Conservation (phyloP, 2,113 vertebrate species). For the Trogon melanurus region DNA sequence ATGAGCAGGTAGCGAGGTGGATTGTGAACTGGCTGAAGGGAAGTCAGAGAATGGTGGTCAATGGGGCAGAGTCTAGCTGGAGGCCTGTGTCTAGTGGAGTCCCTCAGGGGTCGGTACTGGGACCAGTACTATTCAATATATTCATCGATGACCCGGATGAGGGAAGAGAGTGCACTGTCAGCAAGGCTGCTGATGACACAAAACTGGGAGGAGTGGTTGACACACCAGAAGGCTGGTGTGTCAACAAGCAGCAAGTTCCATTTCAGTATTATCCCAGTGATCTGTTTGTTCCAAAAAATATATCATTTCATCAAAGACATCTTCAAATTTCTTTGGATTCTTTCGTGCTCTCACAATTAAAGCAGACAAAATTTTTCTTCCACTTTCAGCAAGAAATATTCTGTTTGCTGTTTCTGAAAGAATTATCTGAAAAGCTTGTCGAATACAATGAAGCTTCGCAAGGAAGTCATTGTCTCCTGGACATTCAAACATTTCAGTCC, state of each 20-base stretch:
- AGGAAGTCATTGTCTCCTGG: slow-evolving; percentile 92
- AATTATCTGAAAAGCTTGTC: slow-evolving; percentile 93
- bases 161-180: no score
- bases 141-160: no score
- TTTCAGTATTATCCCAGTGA: slow-evolving; percentile 91
- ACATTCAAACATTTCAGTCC: slow-evolving; percentile 95
- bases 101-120: no score
- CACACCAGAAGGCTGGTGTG: no score
- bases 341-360: slow-evolving; percentile 91
- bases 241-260: slow-evolving; percentile 83
- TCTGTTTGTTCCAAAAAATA: slow-evolving; percentile 89
- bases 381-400: slow-evolving; percentile 89
- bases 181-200: no score
- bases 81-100: no score
- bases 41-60: no score
- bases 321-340: slow-evolving; percentile 96
- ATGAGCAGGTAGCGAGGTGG: no score
- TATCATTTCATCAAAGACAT: slow-evolving; percentile 96
- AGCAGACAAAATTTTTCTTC: slow-evolving; percentile 92
- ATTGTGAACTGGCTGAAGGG: no score
- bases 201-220: no score
- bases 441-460: slow-evolving; percentile 94
- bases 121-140: no score
- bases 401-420: slow-evolving; percentile 88
- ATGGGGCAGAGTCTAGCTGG: no score